Evolutionary conservation across 1,140 invertebrate species (phyloP), one percentile per base, ranked within the genome.

Genomic region (Diorhabda carinulata): DNA sequence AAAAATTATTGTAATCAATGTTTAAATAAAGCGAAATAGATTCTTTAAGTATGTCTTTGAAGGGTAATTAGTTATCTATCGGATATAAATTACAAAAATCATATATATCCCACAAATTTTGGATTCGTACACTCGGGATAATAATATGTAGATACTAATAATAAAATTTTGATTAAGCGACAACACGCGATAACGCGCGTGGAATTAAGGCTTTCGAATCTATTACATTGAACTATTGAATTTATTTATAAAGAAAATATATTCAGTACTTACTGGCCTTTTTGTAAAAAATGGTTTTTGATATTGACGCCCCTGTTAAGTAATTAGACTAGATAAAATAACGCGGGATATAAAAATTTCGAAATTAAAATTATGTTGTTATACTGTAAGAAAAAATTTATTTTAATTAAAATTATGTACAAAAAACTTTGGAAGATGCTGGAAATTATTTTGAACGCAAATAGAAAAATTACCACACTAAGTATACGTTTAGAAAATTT

Each of bases 401-500:
- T 60, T 40, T 43, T 43, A 25, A 66, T 57, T 68, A 68, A 61
- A 63, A 65, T 64, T 73, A 72, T 72, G 41, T 75, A 73, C 68
- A 75, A 72, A 71, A 70, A 70, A 72, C 69, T 72, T 70, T 73
- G 66, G 69, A 67, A 73, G 63, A 68, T 65, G 64, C 64, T 65
- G 47, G 42, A 60, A 52, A 52, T 52, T n/a, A 52, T 52, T 52
- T 52, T 52, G 45, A 66, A 65, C 63, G 67, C 69, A 25, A 25
- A 25, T 25, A 25, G 69, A 70, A 70, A 66, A 59, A 64, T 69
- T 61, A 61, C 59, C 42, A 8, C 59, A 61, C 25, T 61, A 61
- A 61, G 8, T 61, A 41, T 40, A 40, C 9, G 8, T 6, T 8
- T 61, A 40, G 25, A 61, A 61, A 61, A 61, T 25, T 59, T 59